A percentile compares a stretch with the other conserved stretches of the same genome.
Conservation (phyloP, 2,113 vertebrate genomes). For the Cololabis saira region DNA sequence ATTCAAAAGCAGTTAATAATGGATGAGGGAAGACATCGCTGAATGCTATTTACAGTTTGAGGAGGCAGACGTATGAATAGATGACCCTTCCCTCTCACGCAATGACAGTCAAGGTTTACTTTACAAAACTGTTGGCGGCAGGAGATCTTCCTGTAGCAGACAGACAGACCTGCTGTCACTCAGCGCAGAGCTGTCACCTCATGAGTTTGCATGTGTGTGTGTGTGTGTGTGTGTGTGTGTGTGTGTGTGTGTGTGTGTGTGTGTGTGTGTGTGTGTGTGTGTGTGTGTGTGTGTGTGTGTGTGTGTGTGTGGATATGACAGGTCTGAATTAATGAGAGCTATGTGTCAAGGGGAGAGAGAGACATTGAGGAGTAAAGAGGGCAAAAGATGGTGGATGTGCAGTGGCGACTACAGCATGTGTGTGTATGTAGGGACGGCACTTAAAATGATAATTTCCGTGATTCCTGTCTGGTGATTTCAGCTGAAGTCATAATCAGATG, state of each 20-base stretch:
- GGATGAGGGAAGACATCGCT: conserved; percentile 66
- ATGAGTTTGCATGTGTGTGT: conserved; percentile 16
- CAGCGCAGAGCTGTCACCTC: conserved; percentile 67
- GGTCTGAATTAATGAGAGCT: conserved; percentile 76
- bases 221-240: conserved; percentile 38
- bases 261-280: no score
- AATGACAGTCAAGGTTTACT: conserved; percentile 78
- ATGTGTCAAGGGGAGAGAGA: conserved; percentile 59
- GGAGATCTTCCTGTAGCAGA: conserved; percentile 79
- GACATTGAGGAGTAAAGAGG: conserved; percentile 70
- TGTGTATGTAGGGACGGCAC: conserved; percentile 45
- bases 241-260: no score
- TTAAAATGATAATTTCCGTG: conserved; percentile 56
- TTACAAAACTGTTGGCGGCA: conserved; percentile 73
- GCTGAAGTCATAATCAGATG: conserved; percentile 44
- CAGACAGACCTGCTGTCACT: conserved; percentile 76
- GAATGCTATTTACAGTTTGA: conserved; percentile 75
- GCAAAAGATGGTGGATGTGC: conserved; percentile 63
- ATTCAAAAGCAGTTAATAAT: conserved; percentile 71
- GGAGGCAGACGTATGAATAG: conserved; percentile 69
- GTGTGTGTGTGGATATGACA: conserved; percentile 61
- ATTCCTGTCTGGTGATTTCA: conserved; percentile 54
- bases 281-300: conserved; percentile 9
- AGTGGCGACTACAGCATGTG: conserved; percentile 44
- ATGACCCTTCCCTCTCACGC: conserved; percentile 69